Base-by-base conservation (phyloP, 2,113 vertebrate genomes). In the Corydoras maculifer region DNA sequence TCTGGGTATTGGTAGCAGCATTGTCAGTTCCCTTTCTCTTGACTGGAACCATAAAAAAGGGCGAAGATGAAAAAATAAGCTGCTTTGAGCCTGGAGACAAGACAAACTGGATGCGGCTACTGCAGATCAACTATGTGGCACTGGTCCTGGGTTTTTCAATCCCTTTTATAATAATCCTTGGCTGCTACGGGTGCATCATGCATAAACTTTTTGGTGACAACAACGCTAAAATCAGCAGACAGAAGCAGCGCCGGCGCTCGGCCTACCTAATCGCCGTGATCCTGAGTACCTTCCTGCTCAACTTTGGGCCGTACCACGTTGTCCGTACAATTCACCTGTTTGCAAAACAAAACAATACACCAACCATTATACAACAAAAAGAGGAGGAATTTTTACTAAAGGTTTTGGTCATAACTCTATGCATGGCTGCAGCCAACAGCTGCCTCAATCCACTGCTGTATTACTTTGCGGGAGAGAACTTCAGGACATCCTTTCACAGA, bases 271-370 rank as follows among this genome's bases (percentile, higher is more conserved):
- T 90, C 3, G 13, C 68, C 43, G 72, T 84, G 68, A 84, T 90
- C 25, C 80, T 83, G 0, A 74, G 6, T 2, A 86, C 84, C 48
- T 89, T 90, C 75, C 81, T 88, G 60, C n/a, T 90, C 11, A 88
- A 88, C 77, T 90, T 90, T 1, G 71, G 87, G 69, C 89, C 89
- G 9, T 90, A 90, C 31, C 89, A 90, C 68, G 7, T 86, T 49
- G 8, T 77, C 0, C 78, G 89, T 1, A 73, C 87, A 0, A n/a
- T 86, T 53, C 86, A 90, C 82, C 81, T 90, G 15, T 81, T 84
- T 0, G 78, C 81, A 25, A 25, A 25, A 25, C 18, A 25, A 25
- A 25, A 25, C 18, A 25, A 25, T 25, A 25, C 18, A 25, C 18
- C 18, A 25, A 25, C 18, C 18, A 25, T 25, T 25, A 25, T 0